phyloP scores from a whole-genome alignment of 2,113 vertebrate genomes.

The Aldabrachelys gigantea region DNA sequence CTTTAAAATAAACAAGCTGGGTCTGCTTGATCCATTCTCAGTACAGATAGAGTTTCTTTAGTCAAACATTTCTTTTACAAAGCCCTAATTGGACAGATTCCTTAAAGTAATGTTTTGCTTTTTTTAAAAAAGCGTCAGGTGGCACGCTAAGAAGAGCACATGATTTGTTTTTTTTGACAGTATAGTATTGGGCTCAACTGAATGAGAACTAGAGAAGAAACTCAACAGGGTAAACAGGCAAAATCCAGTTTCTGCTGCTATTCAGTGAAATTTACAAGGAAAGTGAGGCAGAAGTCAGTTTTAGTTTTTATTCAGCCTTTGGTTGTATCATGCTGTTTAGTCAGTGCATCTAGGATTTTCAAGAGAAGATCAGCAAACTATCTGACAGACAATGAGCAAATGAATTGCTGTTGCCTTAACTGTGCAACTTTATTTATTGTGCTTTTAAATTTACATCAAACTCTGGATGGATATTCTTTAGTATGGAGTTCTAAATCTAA shows the following conservation, averaged over 20 bases:
- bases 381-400: background rate
- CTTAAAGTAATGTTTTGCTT: background rate
- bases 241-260: background rate
- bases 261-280: background rate
- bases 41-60: background rate
- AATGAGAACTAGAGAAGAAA: background rate
- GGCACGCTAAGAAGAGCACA: background rate
- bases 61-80: background rate
- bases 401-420: background rate
- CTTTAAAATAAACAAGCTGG: background rate
- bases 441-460: background rate
- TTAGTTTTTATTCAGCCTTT: background rate
- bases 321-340: background rate
- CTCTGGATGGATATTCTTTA: background rate
- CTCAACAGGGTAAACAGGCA: background rate
- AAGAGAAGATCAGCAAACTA: background rate
- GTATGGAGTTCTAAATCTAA: background rate
- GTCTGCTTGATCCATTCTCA: background rate
- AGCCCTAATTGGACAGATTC: background rate
- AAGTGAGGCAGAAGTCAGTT: background rate
- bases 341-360: background rate
- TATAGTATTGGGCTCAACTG: background rate
- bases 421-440: background rate
- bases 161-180: background rate
- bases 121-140: background rate